These are phyloP conservation scores for Meganola albula DNA, from an alignment of 2,888 invertebrate genomes.

Conservation along the genomic window DNA sequence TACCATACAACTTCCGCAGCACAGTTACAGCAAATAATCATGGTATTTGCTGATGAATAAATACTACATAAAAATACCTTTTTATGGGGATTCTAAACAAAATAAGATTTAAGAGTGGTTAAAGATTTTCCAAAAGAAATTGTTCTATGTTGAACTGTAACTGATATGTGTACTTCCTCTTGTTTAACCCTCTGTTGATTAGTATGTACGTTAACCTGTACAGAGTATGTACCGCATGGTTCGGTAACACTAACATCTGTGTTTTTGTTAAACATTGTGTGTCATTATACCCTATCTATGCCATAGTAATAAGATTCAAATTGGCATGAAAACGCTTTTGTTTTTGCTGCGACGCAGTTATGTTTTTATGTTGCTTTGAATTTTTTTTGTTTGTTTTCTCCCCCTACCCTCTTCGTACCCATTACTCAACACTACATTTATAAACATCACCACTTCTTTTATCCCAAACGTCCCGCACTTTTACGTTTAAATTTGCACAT, in stretches of 20 bases:
- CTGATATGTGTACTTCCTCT: slow-evolving; percentile 14
- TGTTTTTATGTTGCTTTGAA: slow-evolving; percentile 72
- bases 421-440: slow-evolving; percentile 7
- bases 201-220: slow-evolving; percentile 25
- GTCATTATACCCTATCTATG: slow-evolving; percentile 12
- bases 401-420: slow-evolving; percentile 22
- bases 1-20: too few species aligned
- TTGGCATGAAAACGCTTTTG: slow-evolving; percentile 57
- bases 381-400: slow-evolving; percentile 54
- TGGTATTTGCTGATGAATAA: too few species aligned
- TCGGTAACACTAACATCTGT: slow-evolving; percentile 47
- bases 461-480: slow-evolving; percentile 16
- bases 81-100: too few species aligned
- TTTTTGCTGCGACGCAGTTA: slow-evolving; percentile 61
- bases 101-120: too few species aligned
- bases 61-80: too few species aligned
- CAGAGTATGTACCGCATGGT: slow-evolving; percentile 25
- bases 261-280: slow-evolving; percentile 47
- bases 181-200: slow-evolving; percentile 21
- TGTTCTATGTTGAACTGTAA: slow-evolving; percentile 20
- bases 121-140: too few species aligned
- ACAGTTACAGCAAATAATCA: too few species aligned
- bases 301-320: slow-evolving; percentile 10
- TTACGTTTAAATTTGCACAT: slow-evolving; percentile 11
- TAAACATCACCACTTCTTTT: slow-evolving; percentile 5